These are phyloP conservation scores for Babylonia areolata DNA, from an alignment of 1,140 invertebrate genomes.

Conservation along the genomic window DNA sequence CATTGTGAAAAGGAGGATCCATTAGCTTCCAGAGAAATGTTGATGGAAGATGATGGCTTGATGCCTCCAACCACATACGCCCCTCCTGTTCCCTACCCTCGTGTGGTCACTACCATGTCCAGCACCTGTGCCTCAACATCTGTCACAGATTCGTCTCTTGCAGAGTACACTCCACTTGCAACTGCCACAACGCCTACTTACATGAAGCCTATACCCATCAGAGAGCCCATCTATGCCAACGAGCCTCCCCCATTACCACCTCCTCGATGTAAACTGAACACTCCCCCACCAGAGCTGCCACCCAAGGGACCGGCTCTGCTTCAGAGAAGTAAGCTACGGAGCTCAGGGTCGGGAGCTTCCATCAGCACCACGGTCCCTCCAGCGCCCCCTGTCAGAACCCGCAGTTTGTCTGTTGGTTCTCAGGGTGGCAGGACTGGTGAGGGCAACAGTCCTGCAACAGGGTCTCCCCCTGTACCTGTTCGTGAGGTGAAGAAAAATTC, in stretches of 20 bases:
- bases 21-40: not conserved
- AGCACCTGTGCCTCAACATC: not conserved
- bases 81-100: slow-evolving; percentile 32
- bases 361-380: slow-evolving; percentile 47
- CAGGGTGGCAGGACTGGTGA: slow-evolving; percentile 23
- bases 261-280: slow-evolving; percentile 44
- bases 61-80: slow-evolving; percentile 23
- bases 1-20: not conserved
- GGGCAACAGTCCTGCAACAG: slow-evolving; percentile 19
- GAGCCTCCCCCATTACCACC: slow-evolving; percentile 35
- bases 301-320: slow-evolving; percentile 68
- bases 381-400: slow-evolving; percentile 52
- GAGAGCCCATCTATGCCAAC: slow-evolving; percentile 64
- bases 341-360: not conserved
- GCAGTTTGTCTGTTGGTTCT: slow-evolving; percentile 45
- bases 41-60: not conserved
- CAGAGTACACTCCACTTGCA: not conserved
- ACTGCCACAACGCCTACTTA: not conserved
- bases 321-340: slow-evolving; percentile 44
- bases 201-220: not conserved
- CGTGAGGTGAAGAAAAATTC: slow-evolving; percentile 21
- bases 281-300: slow-evolving; percentile 65
- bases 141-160: not conserved
- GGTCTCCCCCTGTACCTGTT: slow-evolving; percentile 10
- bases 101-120: slow-evolving; percentile 19